Evolutionary conservation across 2,113 vertebrate species (phyloP).

Genomic region (Tachuris rubrigastra): DNA sequence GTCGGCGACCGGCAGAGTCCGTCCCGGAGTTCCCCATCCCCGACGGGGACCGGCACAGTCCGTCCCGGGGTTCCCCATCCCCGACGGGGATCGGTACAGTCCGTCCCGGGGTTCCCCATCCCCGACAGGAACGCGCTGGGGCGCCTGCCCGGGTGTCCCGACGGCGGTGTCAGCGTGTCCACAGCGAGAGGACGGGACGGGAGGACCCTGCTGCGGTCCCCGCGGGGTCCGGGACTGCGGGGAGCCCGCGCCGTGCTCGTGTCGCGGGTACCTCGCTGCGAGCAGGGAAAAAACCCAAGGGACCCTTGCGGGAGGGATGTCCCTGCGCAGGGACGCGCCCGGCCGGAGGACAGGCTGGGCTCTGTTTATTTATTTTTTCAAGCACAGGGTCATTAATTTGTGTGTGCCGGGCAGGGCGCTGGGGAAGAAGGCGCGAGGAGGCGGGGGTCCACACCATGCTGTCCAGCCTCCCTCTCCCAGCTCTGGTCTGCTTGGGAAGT

Average conservation of each 20-base stretch:
- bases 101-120: not conserved
- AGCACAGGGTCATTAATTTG: not conserved
- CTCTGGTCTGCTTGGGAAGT: not conserved
- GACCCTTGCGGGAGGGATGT: not conserved
- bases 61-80: not conserved
- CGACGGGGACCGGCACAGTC: not conserved
- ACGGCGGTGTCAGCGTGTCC: not conserved
- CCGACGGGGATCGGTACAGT: not conserved
- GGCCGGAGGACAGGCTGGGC: not conserved
- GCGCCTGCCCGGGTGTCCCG: not conserved
- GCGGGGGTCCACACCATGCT: not conserved
- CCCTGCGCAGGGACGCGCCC: not conserved
- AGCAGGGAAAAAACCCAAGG: not conserved
- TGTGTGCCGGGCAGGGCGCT: not conserved
- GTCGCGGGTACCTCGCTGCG: not conserved
- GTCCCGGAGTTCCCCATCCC: not conserved
- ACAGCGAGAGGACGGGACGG: not conserved
- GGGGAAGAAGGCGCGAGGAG: not conserved
- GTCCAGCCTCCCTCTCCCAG: not conserved
- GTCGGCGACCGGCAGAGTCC: not conserved
- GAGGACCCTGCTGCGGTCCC: not conserved
- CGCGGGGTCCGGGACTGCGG: not conserved
- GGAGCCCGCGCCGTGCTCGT: not conserved
- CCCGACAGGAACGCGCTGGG: not conserved
- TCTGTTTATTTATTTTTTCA: conserved; percentile 13